These are phyloP conservation scores for Synanthedon andrenaeformis DNA, from an alignment of 2,888 invertebrate species.

Conservation along the genomic window DNA sequence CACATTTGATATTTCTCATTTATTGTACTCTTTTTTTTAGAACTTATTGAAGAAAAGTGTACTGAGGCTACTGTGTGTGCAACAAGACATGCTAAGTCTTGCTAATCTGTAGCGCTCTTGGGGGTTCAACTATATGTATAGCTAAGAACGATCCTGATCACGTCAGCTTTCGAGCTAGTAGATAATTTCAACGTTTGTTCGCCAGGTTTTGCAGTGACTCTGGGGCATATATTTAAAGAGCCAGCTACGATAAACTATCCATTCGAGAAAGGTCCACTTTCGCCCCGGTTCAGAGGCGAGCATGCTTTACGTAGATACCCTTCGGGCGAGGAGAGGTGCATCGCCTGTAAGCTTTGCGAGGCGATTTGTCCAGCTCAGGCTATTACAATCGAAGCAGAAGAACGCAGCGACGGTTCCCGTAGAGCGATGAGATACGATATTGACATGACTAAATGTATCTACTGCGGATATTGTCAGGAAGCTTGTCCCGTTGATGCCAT, in stretches of 20 bases:
- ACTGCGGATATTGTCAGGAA: conserved; percentile 99
- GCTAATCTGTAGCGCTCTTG: too few relatives aligned
- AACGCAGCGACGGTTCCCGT: conserved; percentile 93
- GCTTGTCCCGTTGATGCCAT: conserved; percentile 98
- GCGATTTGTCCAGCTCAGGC: conserved; percentile 99
- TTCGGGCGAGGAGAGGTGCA: conserved; percentile 98
- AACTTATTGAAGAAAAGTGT: too few relatives aligned
- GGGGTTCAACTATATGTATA: too few relatives aligned
- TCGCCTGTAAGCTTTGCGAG: conserved; percentile 99
- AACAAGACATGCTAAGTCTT: too few relatives aligned
- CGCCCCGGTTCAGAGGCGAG: conserved; percentile 97
- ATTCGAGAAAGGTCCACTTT: conserved; percentile 98
- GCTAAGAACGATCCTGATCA: too few relatives aligned
- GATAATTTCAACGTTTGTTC: conserved; percentile 2
- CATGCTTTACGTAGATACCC: conserved; percentile 97
- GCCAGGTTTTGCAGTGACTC: conserved; percentile 81
- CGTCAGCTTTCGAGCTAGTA: too few relatives aligned
- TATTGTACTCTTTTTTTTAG: too few relatives aligned
- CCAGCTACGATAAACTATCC: conserved; percentile 99
- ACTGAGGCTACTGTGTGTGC: too few relatives aligned
- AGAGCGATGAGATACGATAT: conserved; percentile 98
- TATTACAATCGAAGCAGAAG: conserved; percentile 98
- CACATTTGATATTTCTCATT: too few relatives aligned
- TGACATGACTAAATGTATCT: conserved; percentile 97
- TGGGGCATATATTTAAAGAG: conserved; percentile 79